Evolutionary conservation across 2,888 invertebrate species (phyloP), one percentile per base, ranked within the genome.

Genomic region (Electrophaes corylata): DNA sequence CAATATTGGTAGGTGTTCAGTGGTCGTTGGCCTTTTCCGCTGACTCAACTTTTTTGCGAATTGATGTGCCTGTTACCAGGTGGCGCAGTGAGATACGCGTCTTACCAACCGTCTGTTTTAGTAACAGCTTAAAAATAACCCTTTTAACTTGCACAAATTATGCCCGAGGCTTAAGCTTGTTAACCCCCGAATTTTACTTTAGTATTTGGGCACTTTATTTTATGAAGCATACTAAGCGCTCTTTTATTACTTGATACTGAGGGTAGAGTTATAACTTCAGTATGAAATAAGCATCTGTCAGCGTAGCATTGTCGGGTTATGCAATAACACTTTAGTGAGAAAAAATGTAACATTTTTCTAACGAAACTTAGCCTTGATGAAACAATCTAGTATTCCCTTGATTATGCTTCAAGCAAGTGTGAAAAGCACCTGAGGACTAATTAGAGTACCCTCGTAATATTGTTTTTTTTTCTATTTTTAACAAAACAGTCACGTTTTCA

Each of bases 401-500:
- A 39, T 31, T 2, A 50, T 50, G 31, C 31, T 40, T 31, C 19
- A 14, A 19, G 41, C 18, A 31, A 50, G 12, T 33, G 31, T 65
- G 48, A 26, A 39, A 33, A 26, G 39, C 37, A 14, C 26, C 65
- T 66, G 65, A 65, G 63, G 65, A 75, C 78, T 81, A 80, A 81
- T 81, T 79, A 79, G 72, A 54, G 63, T 66, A 69, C 63, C 62
- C 70, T 67, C 71, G 72, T 69, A 72, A 75, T 76, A 65, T 72
- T 69, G 71, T 76, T 77, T 73, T 66, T 62, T 59, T 69, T 66
- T 62, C 59, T 69, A 71, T 65, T 76, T 78, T 66, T 71, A 72
- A 71, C 70, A 80, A 77, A 78, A 63, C 71, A 75, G 76, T 78
- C 79, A 79, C 79, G 79, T 79, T 71, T 57, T 69, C 66, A 55